phyloP scores from a whole-genome alignment of 2,888 invertebrate genomes.

The Tipula helvola region DNA sequence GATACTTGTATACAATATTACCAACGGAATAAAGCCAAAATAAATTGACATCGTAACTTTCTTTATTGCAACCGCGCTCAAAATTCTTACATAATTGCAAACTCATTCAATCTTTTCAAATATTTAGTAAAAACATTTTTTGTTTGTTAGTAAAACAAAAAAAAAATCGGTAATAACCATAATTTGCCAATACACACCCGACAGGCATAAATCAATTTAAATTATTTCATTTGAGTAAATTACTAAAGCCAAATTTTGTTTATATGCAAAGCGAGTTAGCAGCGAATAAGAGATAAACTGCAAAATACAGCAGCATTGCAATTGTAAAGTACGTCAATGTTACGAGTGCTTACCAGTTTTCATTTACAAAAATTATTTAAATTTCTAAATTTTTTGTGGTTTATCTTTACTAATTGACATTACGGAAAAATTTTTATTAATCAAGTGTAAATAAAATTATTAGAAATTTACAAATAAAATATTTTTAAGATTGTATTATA shows the following conservation, averaged over 20 bases:
- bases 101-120: not conserved
- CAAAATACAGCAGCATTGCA: not conserved
- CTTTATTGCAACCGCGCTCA: not conserved
- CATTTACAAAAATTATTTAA: not conserved
- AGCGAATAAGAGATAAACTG: not conserved
- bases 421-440: not conserved
- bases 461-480: not conserved
- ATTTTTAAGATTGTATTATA: not conserved
- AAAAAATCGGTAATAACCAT: not conserved
- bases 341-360: not conserved
- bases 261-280: not conserved
- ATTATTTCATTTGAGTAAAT: not conserved
- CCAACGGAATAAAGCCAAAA: too few relatives aligned
- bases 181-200: not conserved
- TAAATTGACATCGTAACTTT: not conserved
- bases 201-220: not conserved
- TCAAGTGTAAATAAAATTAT: slow-evolving; percentile 4
- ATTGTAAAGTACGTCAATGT: not conserved
- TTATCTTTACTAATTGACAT: not conserved
- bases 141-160: not conserved
- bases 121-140: not conserved
- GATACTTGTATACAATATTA: not conserved
- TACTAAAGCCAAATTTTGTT: not conserved
- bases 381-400: not conserved
- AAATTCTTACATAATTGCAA: not conserved